Evolutionary conservation across 1,140 invertebrate species (phyloP).

Genomic region (Eupeodes corollae): DNA sequence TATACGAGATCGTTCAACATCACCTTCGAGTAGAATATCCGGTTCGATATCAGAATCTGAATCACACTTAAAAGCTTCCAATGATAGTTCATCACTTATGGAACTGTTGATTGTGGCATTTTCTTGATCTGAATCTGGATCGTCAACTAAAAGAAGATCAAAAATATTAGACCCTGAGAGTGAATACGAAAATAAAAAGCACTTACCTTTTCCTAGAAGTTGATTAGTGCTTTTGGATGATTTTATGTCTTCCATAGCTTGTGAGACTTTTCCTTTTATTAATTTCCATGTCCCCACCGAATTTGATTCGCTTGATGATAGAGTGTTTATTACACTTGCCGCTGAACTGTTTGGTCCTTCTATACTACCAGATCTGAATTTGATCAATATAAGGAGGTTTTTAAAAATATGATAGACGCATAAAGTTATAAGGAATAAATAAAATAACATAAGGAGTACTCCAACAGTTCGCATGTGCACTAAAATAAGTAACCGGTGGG

Average conservation of each 20-base stretch:
- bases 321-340: not conserved
- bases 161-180: too few relatives aligned
- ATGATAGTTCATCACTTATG: conserved; percentile 19
- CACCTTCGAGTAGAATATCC: conserved; percentile 11
- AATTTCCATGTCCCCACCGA: conserved; percentile 32
- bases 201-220: too few relatives aligned
- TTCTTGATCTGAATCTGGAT: conserved; percentile 27
- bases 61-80: conserved; percentile 11
- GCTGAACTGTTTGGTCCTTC: conserved; percentile 25
- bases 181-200: too few relatives aligned
- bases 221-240: conserved; percentile 24
- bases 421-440: too few relatives aligned
- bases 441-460: too few relatives aligned
- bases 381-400: too few relatives aligned
- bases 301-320: conserved; percentile 15
- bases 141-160: conserved; percentile 6
- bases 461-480: too few relatives aligned
- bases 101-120: conserved; percentile 23
- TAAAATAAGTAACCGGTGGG: too few relatives aligned
- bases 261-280: conserved; percentile 35
- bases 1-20: conserved; percentile 20
- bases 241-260: conserved; percentile 35
- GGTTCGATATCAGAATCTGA: conserved; percentile 27
- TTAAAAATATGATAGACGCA: too few relatives aligned
- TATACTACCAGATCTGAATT: conserved; percentile 31